Evolutionary conservation across 2,113 vertebrate species (phyloP).

Genomic region (Desmodus rotundus): DNA sequence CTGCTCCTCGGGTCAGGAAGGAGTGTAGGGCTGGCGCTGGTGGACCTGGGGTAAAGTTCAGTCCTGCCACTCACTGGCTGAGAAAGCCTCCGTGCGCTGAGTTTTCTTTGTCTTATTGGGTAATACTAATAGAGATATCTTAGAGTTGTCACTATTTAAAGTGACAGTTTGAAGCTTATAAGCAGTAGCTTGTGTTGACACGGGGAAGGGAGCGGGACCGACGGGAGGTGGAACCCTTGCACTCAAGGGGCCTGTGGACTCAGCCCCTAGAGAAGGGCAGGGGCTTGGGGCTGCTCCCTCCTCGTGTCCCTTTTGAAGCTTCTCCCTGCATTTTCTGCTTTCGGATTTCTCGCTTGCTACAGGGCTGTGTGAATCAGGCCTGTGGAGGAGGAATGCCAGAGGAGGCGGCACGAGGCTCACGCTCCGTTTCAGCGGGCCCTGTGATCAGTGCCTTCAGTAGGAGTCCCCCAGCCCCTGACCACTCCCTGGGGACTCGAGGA

Average conservation of each 20-base stretch:
- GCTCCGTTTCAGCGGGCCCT: accelerated
- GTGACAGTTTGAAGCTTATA: not conserved
- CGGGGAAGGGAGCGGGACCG: not conserved
- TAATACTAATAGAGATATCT: not conserved
- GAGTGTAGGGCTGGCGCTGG: not conserved
- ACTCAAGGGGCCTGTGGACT: not conserved
- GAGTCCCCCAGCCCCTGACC: not conserved
- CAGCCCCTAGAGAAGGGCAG: not conserved
- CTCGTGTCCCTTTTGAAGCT: not conserved
- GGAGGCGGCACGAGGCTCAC: not conserved
- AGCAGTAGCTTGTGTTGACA: not conserved
- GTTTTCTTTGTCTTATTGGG: not conserved
- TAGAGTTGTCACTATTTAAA: not conserved
- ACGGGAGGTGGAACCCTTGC: not conserved
- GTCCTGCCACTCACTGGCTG: not conserved
- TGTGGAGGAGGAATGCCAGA: not conserved
- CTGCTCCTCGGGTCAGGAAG: not conserved
- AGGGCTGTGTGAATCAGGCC: not conserved
- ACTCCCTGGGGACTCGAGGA: not conserved
- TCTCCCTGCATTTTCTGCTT: not conserved
- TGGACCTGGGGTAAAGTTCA: not conserved
- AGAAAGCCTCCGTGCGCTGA: not conserved
- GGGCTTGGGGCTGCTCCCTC: not conserved
- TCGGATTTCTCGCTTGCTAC: not conserved
- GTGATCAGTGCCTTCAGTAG: not conserved